Base-by-base conservation (phyloP, 2,113 vertebrate species). In the Colossoma macropomum region DNA sequence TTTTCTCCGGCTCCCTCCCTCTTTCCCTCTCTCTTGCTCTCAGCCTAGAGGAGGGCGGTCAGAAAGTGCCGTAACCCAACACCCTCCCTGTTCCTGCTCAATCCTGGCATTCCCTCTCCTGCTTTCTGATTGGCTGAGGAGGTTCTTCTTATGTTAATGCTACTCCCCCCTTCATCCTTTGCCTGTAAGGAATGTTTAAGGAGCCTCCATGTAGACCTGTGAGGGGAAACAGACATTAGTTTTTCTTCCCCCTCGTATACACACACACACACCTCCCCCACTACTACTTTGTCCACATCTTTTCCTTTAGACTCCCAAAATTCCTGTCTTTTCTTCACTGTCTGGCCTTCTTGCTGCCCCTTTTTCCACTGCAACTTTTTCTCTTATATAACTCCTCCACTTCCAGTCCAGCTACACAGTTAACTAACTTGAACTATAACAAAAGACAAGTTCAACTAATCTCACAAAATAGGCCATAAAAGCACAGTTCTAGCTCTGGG, bases 131-230 rank as follows among this genome's bases (percentile, higher is more conserved):
- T 94, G 92, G 92, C 87, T 52, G 45, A 71, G 60, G 75, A 69
- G 73, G 79, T 84, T 88, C 86, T 91, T 91, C 86, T 92, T 90
- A 93, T 93, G 90, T 88, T 90, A 92, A 94, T 89, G 81, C 28
- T 65, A 28, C 83, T 71, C 86, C 80, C 89, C 41, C 80, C 86
- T 88, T 86, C 90, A 91, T 86, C 89, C 38, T n/a, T 34, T 89
- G 89, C 86, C 88, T 89, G 91, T 89, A 54, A 85, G 78, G 86
- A 81, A 69, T 66, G 69, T 88, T 78, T 79, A 85, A 50, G 87
- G 86, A 83, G 83, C 83, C 59, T 85, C 85, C 81, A 77, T 79
- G 81, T 77, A 81, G 88, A 87, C 84, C 82, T 75, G 77, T 73
- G 81, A 82, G 72, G 82, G 66, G 41, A 85, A 77, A 85, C 71